Conservation (phyloP, 1,140 invertebrate species). For the Caenorhabditis elegans region DNA sequence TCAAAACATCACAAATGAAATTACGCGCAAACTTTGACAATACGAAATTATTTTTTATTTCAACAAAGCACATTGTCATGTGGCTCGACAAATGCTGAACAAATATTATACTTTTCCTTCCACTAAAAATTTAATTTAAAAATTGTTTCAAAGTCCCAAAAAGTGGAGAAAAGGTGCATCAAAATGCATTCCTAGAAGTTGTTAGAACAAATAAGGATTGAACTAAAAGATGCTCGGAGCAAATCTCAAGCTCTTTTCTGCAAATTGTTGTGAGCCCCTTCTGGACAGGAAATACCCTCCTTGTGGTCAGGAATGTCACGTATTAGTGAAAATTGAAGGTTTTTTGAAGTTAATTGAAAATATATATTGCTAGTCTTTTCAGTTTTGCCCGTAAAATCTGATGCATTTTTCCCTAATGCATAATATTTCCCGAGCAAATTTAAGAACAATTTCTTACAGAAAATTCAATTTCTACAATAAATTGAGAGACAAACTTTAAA, state of each 20-base stretch:
- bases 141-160: not conserved
- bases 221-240: not conserved
- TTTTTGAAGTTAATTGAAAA: no score
- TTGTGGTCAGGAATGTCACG: not conserved
- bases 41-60: no score
- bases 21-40: not conserved
- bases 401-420: no score
- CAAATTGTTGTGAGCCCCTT: constrained; percentile 14
- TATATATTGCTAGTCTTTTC: no score
- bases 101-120: not conserved
- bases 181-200: not conserved
- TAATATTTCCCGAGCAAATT: no score
- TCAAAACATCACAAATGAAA: not conserved
- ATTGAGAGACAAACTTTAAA: no score
- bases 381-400: no score
- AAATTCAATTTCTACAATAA: no score
- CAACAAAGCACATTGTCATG: no score
- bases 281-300: not conserved
- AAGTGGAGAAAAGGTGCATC: not conserved
- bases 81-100: no score
- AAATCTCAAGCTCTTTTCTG: constrained; percentile 19
- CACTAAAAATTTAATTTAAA: no score
- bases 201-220: not conserved
- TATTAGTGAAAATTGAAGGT: not conserved
- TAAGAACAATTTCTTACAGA: no score